A percentile compares a stretch with the other conserved stretches of the same genome.
Conservation (phyloP, 2,888 invertebrate genomes). For the Galerucella pusilla region DNA sequence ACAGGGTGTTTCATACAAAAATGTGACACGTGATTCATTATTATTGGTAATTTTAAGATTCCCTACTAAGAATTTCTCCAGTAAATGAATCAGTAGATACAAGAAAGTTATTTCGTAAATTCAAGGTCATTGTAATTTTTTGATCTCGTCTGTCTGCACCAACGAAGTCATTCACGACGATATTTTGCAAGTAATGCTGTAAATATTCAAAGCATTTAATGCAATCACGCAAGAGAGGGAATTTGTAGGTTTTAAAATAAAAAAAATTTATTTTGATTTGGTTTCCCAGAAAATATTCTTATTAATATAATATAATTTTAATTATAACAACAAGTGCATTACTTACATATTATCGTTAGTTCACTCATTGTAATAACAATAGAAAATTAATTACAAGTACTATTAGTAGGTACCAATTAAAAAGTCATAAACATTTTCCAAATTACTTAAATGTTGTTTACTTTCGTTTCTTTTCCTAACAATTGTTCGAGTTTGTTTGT, state of each 20-base stretch:
- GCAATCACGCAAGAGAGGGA: neutral
- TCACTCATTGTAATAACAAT: slow-evolving; percentile 8
- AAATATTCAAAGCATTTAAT: neutral
- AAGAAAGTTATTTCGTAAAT: neutral
- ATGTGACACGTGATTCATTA: neutral
- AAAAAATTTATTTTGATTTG: no score
- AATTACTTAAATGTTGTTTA: slow-evolving; percentile 13
- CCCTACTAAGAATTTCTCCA: neutral
- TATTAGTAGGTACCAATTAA: slow-evolving; percentile 34
- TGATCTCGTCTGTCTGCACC: neutral
- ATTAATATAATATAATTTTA: no score
- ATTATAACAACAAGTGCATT: neutral
- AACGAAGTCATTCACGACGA: neutral
- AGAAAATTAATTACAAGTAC: slow-evolving; percentile 10
- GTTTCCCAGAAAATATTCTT: no score
- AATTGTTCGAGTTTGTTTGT: no score
- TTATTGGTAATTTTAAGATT: neutral
- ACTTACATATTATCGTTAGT: neutral
- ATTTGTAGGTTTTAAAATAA: neutral
- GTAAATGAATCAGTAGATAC: neutral
- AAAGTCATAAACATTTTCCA: slow-evolving; percentile 38
- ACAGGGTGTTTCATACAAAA: neutral
- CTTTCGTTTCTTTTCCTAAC: neutral
- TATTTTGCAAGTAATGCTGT: slow-evolving; percentile 7
- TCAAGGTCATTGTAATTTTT: slow-evolving; percentile 2